Conservation (phyloP, 2,113 vertebrate genomes). For the Agelaius tricolor region DNA sequence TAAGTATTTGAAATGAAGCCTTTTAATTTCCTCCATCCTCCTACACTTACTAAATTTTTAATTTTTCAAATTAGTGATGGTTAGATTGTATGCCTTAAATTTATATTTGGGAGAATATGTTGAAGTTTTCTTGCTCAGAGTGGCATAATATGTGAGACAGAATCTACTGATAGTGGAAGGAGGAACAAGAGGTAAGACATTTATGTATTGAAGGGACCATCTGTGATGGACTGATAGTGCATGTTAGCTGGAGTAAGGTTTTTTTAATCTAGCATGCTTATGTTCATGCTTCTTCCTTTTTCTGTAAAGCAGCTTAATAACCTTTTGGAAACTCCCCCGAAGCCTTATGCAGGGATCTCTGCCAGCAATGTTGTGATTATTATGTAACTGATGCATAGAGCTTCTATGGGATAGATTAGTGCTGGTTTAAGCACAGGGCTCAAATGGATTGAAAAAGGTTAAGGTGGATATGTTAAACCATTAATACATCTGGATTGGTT, state of each 20-base stretch:
- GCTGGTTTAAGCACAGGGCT: background rate
- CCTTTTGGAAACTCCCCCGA: background rate
- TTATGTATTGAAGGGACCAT: background rate
- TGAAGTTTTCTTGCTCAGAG: background rate
- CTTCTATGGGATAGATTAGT: background rate
- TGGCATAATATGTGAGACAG: background rate
- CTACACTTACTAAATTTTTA: background rate
- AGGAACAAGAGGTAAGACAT: background rate
- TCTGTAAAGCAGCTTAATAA: conserved; percentile 13
- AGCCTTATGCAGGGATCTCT: background rate
- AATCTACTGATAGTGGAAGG: background rate
- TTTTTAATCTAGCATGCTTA: background rate
- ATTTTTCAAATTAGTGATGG: background rate
- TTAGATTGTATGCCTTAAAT: background rate
- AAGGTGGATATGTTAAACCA: background rate
- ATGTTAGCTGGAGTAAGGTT: background rate
- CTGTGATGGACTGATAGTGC: background rate
- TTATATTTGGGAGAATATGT: background rate
- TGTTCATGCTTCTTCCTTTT: background rate
- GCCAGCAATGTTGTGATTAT: background rate
- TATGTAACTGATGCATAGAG: background rate
- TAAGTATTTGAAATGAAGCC: background rate
- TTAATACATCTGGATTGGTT: background rate
- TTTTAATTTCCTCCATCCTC: background rate
- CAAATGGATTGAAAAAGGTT: background rate